Conservation (phyloP, 2,888 invertebrate genomes). For the Hemistola chrysoprasaria region DNA sequence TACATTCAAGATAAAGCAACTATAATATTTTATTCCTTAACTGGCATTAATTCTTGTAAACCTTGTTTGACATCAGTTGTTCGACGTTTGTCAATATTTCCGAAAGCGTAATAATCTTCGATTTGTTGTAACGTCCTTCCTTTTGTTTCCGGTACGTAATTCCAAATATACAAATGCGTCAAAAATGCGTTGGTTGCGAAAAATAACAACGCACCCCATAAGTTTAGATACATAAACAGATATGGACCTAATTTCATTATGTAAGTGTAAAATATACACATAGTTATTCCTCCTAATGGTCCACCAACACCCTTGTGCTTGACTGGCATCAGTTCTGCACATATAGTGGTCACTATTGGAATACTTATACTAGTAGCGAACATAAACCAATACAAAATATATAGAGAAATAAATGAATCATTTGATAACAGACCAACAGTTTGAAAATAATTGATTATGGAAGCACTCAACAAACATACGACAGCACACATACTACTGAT, state of each 20-base stretch:
- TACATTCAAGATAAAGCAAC: too few species aligned
- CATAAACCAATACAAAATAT: too few species aligned
- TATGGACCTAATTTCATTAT: conserved; percentile 9
- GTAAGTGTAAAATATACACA: conserved; percentile 1
- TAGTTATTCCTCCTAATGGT: conserved; percentile 2
- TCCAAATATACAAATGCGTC: conserved; percentile 14
- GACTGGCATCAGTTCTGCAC: conserved; percentile 10
- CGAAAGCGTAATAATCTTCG: conserved; percentile 5
- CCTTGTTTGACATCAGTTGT: too few species aligned
- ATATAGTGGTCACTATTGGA: too few species aligned
- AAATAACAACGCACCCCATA: conserved; percentile 11
- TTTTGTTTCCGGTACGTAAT: conserved; percentile 14
- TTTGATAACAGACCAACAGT: too few species aligned
- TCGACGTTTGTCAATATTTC: neutral
- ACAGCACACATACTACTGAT: too few species aligned
- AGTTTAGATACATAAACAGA: conserved; percentile 5
- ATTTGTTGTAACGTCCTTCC: conserved; percentile 15
- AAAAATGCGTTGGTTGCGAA: conserved; percentile 1
- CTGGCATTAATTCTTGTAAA: too few species aligned
- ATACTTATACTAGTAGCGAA: too few species aligned
- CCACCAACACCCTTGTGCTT: conserved; percentile 18
- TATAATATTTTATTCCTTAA: too few species aligned
- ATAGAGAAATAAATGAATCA: too few species aligned
- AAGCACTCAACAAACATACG: too few species aligned
- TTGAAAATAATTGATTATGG: too few species aligned